Evolutionary conservation across 2,888 invertebrate species (phyloP).

Genomic region (Agrochola litura): DNA sequence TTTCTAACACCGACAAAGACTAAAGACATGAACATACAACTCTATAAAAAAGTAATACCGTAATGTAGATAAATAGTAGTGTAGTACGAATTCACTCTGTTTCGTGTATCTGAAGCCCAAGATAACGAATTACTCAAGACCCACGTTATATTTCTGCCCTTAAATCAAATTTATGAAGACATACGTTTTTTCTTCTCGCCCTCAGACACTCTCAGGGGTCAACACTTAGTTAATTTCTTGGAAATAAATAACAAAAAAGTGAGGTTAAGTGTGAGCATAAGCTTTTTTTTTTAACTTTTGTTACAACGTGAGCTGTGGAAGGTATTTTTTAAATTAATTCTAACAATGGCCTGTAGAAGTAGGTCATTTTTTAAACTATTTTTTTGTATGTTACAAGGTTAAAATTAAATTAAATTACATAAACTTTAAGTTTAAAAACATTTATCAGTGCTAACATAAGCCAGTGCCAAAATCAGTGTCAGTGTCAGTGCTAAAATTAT

Average conservation of each 20-base stretch:
- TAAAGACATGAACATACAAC: constrained; percentile 45
- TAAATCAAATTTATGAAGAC: constrained; percentile 71
- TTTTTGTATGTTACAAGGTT: no score
- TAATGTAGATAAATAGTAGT: constrained; percentile 62
- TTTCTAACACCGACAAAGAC: constrained; percentile 32
- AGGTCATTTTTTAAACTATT: no score
- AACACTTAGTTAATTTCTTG: constrained; percentile 67
- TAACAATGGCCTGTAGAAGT: neutral
- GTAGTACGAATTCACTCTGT: constrained; percentile 50
- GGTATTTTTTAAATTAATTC: neutral
- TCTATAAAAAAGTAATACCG: constrained; percentile 54
- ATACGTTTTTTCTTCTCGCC: constrained; percentile 63
- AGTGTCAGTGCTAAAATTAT: no score
- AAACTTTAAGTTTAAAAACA: no score
- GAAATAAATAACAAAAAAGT: constrained; percentile 60
- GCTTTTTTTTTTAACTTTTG: constrained; percentile 11
- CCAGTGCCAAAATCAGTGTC: no score
- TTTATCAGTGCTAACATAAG: no score
- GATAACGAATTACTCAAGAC: constrained; percentile 61
- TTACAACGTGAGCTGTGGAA: neutral
- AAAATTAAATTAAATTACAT: no score
- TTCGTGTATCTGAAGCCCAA: constrained; percentile 51
- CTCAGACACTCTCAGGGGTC: constrained; percentile 61
- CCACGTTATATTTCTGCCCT: constrained; percentile 65
- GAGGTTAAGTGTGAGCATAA: constrained; percentile 11